These are phyloP conservation scores for Sander lucioperca DNA, from an alignment of 2,113 vertebrate species.

Conservation along the genomic window DNA sequence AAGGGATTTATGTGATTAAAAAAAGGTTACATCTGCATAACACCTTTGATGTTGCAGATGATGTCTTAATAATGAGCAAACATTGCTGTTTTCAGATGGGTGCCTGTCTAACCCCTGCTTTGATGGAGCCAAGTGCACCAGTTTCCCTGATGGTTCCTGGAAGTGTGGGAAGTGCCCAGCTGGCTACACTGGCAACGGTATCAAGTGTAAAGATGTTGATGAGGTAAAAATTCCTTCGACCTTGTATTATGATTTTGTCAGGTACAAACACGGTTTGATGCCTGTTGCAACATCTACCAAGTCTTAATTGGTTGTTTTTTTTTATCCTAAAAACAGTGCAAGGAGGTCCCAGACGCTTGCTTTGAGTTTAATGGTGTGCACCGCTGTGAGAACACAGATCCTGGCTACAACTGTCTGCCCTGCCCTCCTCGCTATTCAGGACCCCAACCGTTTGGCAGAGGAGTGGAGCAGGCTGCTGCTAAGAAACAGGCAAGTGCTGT, in stretches of 20 bases:
- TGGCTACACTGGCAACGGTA: constrained; percentile 93
- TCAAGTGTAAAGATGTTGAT: constrained; percentile 93
- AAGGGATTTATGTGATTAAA: constrained; percentile 6
- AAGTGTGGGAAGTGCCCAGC: constrained; percentile 94
- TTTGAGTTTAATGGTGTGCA: constrained; percentile 93
- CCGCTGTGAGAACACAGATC: constrained; percentile 94
- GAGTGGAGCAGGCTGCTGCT: constrained; percentile 89
- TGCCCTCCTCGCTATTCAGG: constrained; percentile 94
- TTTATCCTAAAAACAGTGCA: constrained; percentile 85
- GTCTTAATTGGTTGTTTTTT: constrained; percentile 11
- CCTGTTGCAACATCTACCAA: neutral
- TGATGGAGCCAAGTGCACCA: constrained; percentile 91
- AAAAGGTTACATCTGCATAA: constrained; percentile 2
- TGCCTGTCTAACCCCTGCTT: constrained; percentile 98
- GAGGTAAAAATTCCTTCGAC: constrained; percentile 85
- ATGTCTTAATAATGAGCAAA: constrained; percentile 9
- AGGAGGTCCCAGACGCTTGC: constrained; percentile 93
- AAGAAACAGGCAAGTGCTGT: constrained; percentile 91
- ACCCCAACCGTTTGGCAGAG: constrained; percentile 91
- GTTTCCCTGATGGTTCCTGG: constrained; percentile 95
- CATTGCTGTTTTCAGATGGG: constrained; percentile 87
- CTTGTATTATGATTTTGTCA: neutral
- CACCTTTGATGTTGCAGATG: neutral
- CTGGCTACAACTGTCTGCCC: constrained; percentile 96
- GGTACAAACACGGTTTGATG: neutral